Evolutionary conservation across 2,113 vertebrate species (phyloP), one percentile per base, ranked within the genome.

Genomic region (Clarias batrachus): DNA sequence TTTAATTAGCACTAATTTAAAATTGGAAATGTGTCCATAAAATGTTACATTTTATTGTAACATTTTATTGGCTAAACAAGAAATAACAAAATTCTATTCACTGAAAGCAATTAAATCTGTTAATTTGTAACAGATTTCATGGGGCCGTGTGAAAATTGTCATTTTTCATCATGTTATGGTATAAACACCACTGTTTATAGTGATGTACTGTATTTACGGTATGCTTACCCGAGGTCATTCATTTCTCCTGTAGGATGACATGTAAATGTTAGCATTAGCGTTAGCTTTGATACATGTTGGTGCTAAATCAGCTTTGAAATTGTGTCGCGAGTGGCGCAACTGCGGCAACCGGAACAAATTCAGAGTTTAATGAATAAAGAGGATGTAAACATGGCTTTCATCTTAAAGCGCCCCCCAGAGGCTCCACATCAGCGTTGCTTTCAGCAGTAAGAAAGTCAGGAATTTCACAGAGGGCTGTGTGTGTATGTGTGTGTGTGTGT

Each of bases 401-500:
- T 70, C 66, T 70, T 33, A 30, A 33, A 14, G 27, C 16, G 13
- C 3, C 2, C 25, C 82, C 82, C 21, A n/a, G 41, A 21, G 27
- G 52, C 27, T 23, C 23, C 52, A 14, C 60, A 65, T 66, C 54
- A n/a, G 52, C 66, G 37, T 19, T 5, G 5, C 66, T 12, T 66
- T 27, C 65, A 66, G 65, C 65, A 30, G 2, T 16, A 68, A n/a
- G 3, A 4, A 65, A 41, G 41, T 41, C 41, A 41, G 6, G 6
- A 41, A 41, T 41, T 27, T 65, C 63, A 65, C 63, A 30, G 65
- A 68, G 65, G 27, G 16, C 65, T n/a, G 25, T 68, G 65, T 68
- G 65, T 68, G 65, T 68, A n/a, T 71, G 30, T 48, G 71, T 74
- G 71, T 48, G 71, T 73, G 70, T 71, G 14, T 71, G 68, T 71